Percentiles rank a stretch among this genome's conserved stretches.
Conservation (phyloP, 1,140 invertebrate species). For the Tetramorium simillimum region DNA sequence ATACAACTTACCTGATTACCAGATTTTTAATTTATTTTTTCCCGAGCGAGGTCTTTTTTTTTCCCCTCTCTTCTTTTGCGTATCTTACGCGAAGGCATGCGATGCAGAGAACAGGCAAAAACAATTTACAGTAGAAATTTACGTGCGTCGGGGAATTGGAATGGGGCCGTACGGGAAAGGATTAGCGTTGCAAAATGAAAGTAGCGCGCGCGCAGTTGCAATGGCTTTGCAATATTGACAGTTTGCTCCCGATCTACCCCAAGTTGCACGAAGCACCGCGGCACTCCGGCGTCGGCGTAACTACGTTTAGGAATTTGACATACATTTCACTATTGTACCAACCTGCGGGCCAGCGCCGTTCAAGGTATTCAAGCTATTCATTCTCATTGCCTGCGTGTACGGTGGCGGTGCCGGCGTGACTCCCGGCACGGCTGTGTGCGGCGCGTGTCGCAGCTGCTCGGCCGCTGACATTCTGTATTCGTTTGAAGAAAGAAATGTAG, state of each 20-base stretch:
- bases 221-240: constrained; percentile 59
- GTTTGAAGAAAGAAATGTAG: constrained; percentile 60
- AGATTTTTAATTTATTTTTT: neutral
- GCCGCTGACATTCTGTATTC: constrained; percentile 85
- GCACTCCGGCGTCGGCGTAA: constrained; percentile 51
- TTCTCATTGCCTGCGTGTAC: constrained; percentile 86
- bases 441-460: constrained; percentile 85
- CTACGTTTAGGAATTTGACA: constrained; percentile 70
- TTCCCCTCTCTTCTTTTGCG: neutral
- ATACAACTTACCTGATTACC: constrained; percentile 11
- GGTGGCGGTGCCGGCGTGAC: constrained; percentile 92
- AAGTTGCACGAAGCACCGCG: constrained; percentile 35
- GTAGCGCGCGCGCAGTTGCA: constrained; percentile 49
- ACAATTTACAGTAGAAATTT: constrained; percentile 40
- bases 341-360: constrained; percentile 86
- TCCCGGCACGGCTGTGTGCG: constrained; percentile 91
- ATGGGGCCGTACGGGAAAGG: constrained; percentile 32
- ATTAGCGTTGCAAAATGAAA: constrained; percentile 60
- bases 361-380: constrained; percentile 85
- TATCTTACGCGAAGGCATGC: constrained; percentile 7
- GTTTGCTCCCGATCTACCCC: constrained; percentile 45
- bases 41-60: neutral
- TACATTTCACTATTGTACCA: constrained; percentile 71
- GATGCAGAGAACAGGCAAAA: constrained; percentile 4
- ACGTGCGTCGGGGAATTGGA: constrained; percentile 43